Percentiles rank a stretch among this genome's conserved stretches.
Conservation (phyloP, 1,140 invertebrate genomes). For the Drosophila grimshawi region DNA sequence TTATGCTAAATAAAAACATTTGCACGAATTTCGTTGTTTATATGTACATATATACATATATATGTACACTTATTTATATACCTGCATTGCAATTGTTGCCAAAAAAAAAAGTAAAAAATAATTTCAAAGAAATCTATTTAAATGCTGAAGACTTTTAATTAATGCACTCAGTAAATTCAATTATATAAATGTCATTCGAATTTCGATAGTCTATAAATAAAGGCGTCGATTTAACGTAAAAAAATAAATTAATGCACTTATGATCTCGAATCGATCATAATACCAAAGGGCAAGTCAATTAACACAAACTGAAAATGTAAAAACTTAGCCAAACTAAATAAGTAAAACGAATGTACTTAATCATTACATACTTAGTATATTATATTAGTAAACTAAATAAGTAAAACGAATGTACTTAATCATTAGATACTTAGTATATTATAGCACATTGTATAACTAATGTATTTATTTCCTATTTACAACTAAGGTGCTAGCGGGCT, state of each 20-base stretch:
- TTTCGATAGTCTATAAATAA: slow-evolving; percentile 52
- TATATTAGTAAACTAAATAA: slow-evolving; percentile 1
- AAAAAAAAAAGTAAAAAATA: slow-evolving; percentile 42
- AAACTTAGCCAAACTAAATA: slow-evolving; percentile 1
- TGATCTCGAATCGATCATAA: slow-evolving; percentile 52
- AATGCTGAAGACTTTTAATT: slow-evolving; percentile 59
- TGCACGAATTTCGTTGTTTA: slow-evolving; percentile 46
- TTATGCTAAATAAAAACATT: slow-evolving; percentile 59
- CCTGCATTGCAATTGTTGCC: slow-evolving; percentile 51
- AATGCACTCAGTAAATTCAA: slow-evolving; percentile 59
- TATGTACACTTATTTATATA: slow-evolving; percentile 21
- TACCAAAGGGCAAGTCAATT: slow-evolving; percentile 45
- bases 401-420: background rate
- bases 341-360: background rate
- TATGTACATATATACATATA: slow-evolving; percentile 18
- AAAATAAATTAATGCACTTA: slow-evolving; percentile 30
- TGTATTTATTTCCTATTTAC: slow-evolving; percentile 38
- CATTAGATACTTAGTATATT: background rate
- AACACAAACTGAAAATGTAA: slow-evolving; percentile 1
- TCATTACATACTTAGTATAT: slow-evolving; percentile 2
- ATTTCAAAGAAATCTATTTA: slow-evolving; percentile 66
- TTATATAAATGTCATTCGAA: slow-evolving; percentile 67
- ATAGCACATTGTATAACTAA: slow-evolving; percentile 10
- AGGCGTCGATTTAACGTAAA: slow-evolving; percentile 45
- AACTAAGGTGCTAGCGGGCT: slow-evolving; percentile 6